phyloP scores from a whole-genome alignment of 2,797 vertebrate species.

The Trematomus bernacchii region DNA sequence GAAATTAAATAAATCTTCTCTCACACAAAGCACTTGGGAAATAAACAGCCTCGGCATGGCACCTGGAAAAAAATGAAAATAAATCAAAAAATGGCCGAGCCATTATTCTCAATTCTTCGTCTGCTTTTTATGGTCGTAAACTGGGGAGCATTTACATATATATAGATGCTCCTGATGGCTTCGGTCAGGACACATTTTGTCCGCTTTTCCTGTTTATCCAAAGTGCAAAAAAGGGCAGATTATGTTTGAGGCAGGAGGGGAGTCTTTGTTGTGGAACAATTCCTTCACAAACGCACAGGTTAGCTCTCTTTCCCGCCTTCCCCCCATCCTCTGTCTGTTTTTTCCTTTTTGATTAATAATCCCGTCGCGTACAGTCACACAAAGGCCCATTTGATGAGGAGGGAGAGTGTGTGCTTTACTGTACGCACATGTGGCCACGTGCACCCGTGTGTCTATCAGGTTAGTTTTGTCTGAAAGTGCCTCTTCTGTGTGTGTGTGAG shows the following conservation, averaged over 20 bases:
- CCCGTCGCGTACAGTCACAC: constrained; percentile 57
- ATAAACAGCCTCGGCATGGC: constrained; percentile 48
- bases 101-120: constrained; percentile 52
- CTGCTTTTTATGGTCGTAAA: constrained; percentile 45
- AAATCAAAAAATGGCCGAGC: constrained; percentile 52
- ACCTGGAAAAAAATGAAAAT: constrained; percentile 53
- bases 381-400: constrained; percentile 52
- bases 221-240: constrained; percentile 13
- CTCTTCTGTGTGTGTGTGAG: constrained; percentile 18
- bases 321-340: constrained; percentile 1
- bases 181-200: constrained; percentile 40
- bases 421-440: constrained; percentile 15
- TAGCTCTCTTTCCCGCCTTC: neutral
- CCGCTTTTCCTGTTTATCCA: constrained; percentile 35
- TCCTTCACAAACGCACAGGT: constrained; percentile 33
- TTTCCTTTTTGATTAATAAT: constrained; percentile 76
- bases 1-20: constrained; percentile 69
- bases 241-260: constrained; percentile 27
- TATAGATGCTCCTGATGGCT: constrained; percentile 65
- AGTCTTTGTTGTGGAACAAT: constrained; percentile 37
- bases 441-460: neutral
- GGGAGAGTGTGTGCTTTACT: constrained; percentile 30
- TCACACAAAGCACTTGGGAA: constrained; percentile 69
- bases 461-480: neutral
- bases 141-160: constrained; percentile 71